Conservation (phyloP, 2,888 invertebrate genomes). For the Atethmia centrago region DNA sequence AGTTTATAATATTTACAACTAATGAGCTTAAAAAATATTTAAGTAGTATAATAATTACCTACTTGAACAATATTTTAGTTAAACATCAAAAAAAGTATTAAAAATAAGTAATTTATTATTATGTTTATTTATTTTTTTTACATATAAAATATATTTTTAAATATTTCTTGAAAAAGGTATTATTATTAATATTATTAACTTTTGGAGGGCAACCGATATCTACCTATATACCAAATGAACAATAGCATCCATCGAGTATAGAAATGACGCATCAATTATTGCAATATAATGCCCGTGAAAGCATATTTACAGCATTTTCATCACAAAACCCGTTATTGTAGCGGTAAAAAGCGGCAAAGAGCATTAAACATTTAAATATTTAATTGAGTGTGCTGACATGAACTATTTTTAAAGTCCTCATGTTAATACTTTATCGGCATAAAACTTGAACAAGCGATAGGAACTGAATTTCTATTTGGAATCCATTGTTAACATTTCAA, state of each 20-base stretch:
- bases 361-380: conserved; percentile 3
- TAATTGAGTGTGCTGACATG: conserved; percentile 2
- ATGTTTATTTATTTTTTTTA: too few relatives aligned
- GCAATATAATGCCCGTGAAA: not conserved
- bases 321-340: not conserved
- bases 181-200: not conserved
- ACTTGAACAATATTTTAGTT: not conserved
- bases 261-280: not conserved
- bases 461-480: conserved; percentile 59
- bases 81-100: too few relatives aligned
- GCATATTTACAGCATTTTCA: not conserved
- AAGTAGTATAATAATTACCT: not conserved
- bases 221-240: not conserved
- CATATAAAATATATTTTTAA: too few relatives aligned
- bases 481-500: conserved; percentile 63
- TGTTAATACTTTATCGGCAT: conserved; percentile 39
- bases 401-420: conserved; percentile 25
- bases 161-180: not conserved
- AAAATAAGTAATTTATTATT: too few relatives aligned
- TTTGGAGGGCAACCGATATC: not conserved
- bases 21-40: not conserved
- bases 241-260: not conserved
- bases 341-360: conserved; percentile 1
- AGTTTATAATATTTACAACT: not conserved
- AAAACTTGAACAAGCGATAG: conserved; percentile 51